Evolutionary conservation across 2,888 invertebrate genomes (phyloP), one percentile per base, ranked within the genome.

Genomic region (Bombylius discolor): DNA sequence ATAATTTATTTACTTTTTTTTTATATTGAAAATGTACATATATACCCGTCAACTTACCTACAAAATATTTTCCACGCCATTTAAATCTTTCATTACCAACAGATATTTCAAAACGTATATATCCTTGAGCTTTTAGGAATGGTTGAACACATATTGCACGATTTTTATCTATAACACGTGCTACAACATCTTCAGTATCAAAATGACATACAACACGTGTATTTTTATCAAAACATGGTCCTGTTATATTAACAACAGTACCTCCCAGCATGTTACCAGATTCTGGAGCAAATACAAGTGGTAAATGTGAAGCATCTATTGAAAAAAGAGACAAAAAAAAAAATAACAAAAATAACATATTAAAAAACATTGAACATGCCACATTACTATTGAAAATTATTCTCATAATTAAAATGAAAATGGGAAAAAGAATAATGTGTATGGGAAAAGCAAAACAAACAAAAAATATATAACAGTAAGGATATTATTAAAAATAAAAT

Each of bases 231-330:
- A 97, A 91, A 70, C 98, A 98, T 4, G 96, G 95, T 0, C 97
- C 98, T 0, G 97, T 95, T 57, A 98, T 89, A 69, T 97, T 96
- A 46, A 98, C 92, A 54, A 96, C 84, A 0, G 93, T 91, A 3
- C 98, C 98, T 5, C 98, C 98, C 62, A 97, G 78, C 97, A 98
- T 97, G 70, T 92, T 94, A 5, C 95, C 97, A 67, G 91, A 92
- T 72, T 96, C 94, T 0, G 96, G 96, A 0, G 95, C 93, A 66
- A 93, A 93, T 64, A 89, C 83, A 53, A 94, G 72, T 0, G 87
- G 87, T 56, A 93, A 79, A 70, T 87, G 82, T 0, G 89, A 84
- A 23, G 87, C 88, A 65, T 88, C 91, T 90, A 47, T 39, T 23
- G 23, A 23, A 23, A 23, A n/a, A n/a, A n/a, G n/a, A 23, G 23